Conservation (phyloP, 2,797 vertebrate species). For the Peromyscus melanophrys region DNA sequence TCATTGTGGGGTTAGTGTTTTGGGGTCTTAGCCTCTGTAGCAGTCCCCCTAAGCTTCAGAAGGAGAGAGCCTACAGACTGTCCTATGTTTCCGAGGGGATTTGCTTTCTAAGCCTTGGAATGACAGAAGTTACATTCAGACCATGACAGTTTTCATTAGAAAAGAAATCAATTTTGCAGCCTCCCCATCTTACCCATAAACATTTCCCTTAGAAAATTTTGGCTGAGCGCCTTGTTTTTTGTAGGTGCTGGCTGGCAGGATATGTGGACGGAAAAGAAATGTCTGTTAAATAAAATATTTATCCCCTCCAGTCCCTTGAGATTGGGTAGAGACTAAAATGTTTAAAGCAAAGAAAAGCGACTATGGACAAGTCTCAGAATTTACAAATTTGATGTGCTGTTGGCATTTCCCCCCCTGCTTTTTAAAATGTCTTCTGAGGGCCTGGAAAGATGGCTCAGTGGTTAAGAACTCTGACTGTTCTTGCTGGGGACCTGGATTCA, state of each 20-base stretch:
- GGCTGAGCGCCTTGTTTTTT: background rate
- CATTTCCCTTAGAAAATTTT: slow-evolving; percentile 52
- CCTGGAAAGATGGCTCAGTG: background rate
- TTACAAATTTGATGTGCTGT: background rate
- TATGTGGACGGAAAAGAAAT: slow-evolving; percentile 47
- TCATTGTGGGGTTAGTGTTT: background rate
- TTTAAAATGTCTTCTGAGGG: background rate
- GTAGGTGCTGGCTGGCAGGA: background rate
- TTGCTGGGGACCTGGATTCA: background rate
- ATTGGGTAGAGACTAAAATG: background rate
- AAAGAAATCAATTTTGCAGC: slow-evolving; percentile 42
- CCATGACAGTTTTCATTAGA: background rate
- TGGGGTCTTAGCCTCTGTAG: background rate
- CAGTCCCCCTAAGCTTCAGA: background rate
- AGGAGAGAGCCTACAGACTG: background rate
- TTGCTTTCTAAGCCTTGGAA: slow-evolving; percentile 56
- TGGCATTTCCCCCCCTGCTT: background rate
- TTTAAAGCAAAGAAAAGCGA: slow-evolving; percentile 33
- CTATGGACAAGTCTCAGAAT: background rate
- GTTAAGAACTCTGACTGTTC: background rate
- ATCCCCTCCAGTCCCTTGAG: background rate
- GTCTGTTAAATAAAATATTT: slow-evolving; percentile 61
- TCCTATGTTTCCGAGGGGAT: background rate
- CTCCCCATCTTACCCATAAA: slow-evolving; percentile 6
- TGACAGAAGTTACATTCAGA: background rate